These are phyloP conservation scores for Nibea coibor DNA, from an alignment of 2,113 vertebrate species.

Conservation along the genomic window DNA sequence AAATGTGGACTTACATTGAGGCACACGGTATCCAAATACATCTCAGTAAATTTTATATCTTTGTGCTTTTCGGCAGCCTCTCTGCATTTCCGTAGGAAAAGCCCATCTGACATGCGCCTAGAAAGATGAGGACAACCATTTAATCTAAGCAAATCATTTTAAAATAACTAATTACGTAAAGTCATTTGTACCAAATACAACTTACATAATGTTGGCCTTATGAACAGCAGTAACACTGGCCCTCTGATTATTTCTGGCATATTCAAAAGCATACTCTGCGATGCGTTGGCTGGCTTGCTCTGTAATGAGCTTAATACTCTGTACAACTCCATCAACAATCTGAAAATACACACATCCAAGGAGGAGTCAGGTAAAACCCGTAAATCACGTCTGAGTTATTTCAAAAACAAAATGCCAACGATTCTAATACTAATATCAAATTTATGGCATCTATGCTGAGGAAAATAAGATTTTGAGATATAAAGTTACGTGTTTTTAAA, in stretches of 20 bases:
- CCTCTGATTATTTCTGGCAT: constrained; percentile 93
- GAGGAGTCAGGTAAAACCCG: background rate
- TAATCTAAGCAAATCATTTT: background rate
- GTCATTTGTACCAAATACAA: constrained; percentile 27
- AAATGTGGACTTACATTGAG: constrained; percentile 88
- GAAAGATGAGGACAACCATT: constrained; percentile 21
- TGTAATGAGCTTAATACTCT: constrained; percentile 98
- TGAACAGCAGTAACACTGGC: constrained; percentile 95
- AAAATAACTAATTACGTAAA: background rate
- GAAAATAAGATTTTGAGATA: background rate
- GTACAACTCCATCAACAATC: constrained; percentile 97
- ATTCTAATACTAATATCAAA: background rate
- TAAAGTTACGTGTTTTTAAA: constrained; percentile 13
- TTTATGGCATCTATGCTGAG: background rate
- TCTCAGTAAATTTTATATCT: constrained; percentile 97
- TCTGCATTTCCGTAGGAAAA: constrained; percentile 95
- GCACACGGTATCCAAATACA: constrained; percentile 98
- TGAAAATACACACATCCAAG: constrained; percentile 68
- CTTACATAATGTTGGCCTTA: constrained; percentile 98
- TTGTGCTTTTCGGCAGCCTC: constrained; percentile 96
- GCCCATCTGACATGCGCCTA: constrained; percentile 98
- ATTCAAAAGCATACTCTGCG: constrained; percentile 96
- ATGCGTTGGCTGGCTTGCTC: constrained; percentile 93
- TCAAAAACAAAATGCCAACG: background rate
- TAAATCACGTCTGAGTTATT: background rate